phyloP scores from a whole-genome alignment of 2,113 vertebrate genomes.

The Rana temporaria region DNA sequence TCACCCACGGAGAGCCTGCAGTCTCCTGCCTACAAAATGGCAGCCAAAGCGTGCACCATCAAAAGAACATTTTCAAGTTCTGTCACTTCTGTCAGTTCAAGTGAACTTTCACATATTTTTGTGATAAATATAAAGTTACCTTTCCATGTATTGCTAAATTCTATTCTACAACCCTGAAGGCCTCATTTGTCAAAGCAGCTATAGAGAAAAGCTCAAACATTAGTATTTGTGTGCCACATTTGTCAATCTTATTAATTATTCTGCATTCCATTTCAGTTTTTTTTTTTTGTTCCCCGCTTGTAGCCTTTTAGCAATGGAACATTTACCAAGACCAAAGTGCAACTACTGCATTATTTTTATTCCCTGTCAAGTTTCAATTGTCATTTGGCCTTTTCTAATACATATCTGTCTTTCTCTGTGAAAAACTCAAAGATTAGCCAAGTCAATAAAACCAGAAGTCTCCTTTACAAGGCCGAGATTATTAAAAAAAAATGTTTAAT shows the following conservation, averaged over 20 bases:
- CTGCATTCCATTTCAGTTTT: no score
- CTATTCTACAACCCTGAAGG: no score
- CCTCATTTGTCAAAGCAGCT: no score
- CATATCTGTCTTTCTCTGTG: not conserved
- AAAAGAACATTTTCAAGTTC: no score
- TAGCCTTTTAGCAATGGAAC: not conserved
- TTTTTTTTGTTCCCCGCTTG: not conserved
- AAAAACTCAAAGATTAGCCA: conserved; percentile 2
- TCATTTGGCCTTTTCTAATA: not conserved
- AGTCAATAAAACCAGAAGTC: conserved; percentile 13
- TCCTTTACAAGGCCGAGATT: conserved; percentile 22
- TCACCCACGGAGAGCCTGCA: no score
- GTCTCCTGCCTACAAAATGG: no score
- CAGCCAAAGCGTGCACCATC: no score
- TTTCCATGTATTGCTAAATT: no score
- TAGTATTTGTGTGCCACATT: not conserved
- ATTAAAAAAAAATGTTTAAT: conserved; percentile 15
- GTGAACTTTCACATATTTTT: no score
- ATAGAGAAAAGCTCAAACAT: no score
- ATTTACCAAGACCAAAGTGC: not conserved
- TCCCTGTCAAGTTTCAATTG: not conserved
- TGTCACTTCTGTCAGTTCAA: no score
- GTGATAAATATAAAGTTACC: no score
- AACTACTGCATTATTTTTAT: not conserved
- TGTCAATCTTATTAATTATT: not conserved